These are phyloP conservation scores for Eudasyphora cyanicolor DNA, from an alignment of 2,888 invertebrate species.

Conservation along the genomic window DNA sequence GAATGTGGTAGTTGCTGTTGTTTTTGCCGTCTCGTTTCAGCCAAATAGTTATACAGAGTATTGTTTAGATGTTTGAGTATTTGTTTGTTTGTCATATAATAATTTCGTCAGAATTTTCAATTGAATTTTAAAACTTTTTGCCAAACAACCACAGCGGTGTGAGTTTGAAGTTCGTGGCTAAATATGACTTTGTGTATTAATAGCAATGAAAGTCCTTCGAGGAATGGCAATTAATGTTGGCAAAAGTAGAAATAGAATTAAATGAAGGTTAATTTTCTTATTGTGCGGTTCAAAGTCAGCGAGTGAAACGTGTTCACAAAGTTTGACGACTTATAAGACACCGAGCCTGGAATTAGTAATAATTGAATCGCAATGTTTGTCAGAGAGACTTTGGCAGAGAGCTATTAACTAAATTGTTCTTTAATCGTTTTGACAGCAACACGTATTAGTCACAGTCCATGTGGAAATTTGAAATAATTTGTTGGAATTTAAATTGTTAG, in stretches of 20 bases:
- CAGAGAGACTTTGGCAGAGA: no score
- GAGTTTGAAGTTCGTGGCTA: not conserved
- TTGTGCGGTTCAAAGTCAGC: not conserved
- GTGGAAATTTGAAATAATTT: no score
- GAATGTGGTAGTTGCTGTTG: conserved; percentile 15
- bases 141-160: not conserved
- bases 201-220: not conserved
- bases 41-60: conserved; percentile 52
- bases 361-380: not conserved
- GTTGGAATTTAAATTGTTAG: no score
- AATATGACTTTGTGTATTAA: not conserved
- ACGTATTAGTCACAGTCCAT: no score
- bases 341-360: not conserved
- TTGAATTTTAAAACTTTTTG: conserved; percentile 52
- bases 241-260: conserved; percentile 27
- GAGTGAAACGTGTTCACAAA: not conserved
- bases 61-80: conserved; percentile 48
- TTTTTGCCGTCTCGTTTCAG: conserved; percentile 28
- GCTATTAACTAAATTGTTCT: no score
- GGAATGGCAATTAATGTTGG: conserved; percentile 46
- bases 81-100: conserved; percentile 28
- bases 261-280: not conserved
- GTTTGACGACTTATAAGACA: not conserved
- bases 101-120: conserved; percentile 47
- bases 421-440: no score